Percentiles rank a stretch among this genome's conserved stretches.
phyloP scores from a whole-genome alignment of 92 coral and sea anemone species.

The Zoanthus sociatus region DNA sequence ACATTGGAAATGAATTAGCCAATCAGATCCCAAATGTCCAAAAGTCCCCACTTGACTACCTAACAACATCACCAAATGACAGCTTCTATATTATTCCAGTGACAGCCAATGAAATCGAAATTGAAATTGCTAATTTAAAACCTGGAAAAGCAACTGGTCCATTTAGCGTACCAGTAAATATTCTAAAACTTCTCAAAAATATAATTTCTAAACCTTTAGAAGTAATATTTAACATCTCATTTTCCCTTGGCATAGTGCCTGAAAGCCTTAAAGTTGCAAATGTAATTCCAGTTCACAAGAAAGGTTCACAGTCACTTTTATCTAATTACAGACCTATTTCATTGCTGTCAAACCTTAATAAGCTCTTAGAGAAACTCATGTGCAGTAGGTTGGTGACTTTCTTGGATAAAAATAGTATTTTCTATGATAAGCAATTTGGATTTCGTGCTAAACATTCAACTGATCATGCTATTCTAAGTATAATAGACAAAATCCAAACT shows the following conservation, averaged over 20 bases:
- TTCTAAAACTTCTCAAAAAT: slow-evolving; percentile 34
- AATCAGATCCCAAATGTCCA: slow-evolving; percentile 29
- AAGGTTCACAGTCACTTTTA: slow-evolving; percentile 30
- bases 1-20: slow-evolving; percentile 48
- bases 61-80: slow-evolving; percentile 12
- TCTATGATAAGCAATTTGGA: neutral
- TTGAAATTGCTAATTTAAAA: slow-evolving; percentile 26
- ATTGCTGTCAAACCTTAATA: no score
- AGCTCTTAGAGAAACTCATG: slow-evolving; percentile 48
- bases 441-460: slow-evolving; percentile 30
- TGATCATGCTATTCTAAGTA: no score
- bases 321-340: neutral
- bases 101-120: slow-evolving; percentile 43
- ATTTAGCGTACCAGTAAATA: slow-evolving; percentile 30
- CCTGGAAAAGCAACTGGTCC: slow-evolving; percentile 48
- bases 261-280: neutral
- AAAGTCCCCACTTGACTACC: slow-evolving; percentile 19
- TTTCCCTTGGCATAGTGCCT: slow-evolving; percentile 50
- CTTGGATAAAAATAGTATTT: neutral
- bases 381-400: slow-evolving; percentile 41
- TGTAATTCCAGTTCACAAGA: neutral
- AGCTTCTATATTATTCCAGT: slow-evolving; percentile 40
- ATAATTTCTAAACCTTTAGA: slow-evolving; percentile 37
- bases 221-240: slow-evolving; percentile 24
- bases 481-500: neutral